Conservation (phyloP, 2,888 invertebrate species). For the Atethmia centrago region DNA sequence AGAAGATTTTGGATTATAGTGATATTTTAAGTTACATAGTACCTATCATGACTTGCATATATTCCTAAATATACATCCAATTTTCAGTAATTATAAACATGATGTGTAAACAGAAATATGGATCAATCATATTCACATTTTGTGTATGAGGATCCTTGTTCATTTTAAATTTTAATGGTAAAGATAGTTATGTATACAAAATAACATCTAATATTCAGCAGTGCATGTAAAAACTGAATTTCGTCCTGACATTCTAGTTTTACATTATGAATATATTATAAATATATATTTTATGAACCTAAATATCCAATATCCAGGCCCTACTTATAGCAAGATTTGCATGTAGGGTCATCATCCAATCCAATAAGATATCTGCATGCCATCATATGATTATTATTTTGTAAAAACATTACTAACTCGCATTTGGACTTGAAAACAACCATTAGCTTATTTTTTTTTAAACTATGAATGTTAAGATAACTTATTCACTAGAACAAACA, state of each 20-base stretch:
- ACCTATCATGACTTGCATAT: background rate
- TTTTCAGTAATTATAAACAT: background rate
- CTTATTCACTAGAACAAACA: background rate
- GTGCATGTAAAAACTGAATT: background rate
- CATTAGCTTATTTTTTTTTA: background rate
- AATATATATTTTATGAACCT: background rate
- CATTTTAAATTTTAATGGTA: background rate
- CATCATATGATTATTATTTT: background rate
- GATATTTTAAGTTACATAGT: background rate
- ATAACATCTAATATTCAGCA: background rate
- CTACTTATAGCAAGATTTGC: slow-evolving; percentile 2
- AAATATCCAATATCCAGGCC: background rate
- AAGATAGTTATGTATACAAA: background rate
- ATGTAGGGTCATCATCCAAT: slow-evolving; percentile 17
- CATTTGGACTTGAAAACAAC: background rate
- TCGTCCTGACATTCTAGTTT: background rate
- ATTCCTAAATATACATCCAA: background rate
- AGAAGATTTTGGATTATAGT: background rate
- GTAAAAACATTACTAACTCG: background rate
- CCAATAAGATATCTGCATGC: background rate
- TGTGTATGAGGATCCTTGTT: background rate
- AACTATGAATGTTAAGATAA: background rate
- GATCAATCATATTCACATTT: background rate
- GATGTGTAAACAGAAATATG: background rate
- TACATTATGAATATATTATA: background rate